Evolutionary conservation across 2,797 vertebrate genomes (phyloP), one percentile per base, ranked within the genome.

Genomic region (Enteromius viviparus): DNA sequence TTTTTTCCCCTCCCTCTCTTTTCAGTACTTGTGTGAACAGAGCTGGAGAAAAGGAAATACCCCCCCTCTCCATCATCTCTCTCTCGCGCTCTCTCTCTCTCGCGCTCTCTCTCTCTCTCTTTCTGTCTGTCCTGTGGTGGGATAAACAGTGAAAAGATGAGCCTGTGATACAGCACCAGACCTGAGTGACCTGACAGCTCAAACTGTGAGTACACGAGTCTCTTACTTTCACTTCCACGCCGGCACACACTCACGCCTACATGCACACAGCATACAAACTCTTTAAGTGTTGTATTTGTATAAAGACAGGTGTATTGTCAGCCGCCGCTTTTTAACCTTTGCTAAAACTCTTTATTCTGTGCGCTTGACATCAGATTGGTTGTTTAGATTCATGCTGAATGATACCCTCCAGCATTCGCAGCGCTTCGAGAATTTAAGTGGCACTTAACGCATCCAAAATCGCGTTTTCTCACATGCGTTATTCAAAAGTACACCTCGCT

Each of bases 131-230:
- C 88, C 85, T 90, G 86, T 88, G 89, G 87, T 80, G 87, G 87
- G 86, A 90, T 90, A 85, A 85, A 88, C 86, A 85, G 80, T 80
- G 88, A 87, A 87, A 85, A 83, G 87, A 90, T 90, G 89, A 87
- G 81, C 85, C 75, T 83, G 82, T 89, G 87, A 90, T 86, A 89
- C 90, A 84, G 83, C 74, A 68, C 66, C 75, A 82, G 88, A 89
- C 87, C 85, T 82, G 62, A 88, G 82, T 89, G 87, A 89, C 87
- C 87, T 85, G 80, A 88, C 87, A 89, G 85, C 87, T 88, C 87
- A 87, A 87, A 88, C 90, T 86, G 90, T 90, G 83, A 88, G 87
- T 86, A 88, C 84, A 84, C 76, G 23, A 87, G 83, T 69, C 80
- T 88, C 79, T 84, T 85, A 87, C 84, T 86, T 87, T 77, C 76